phyloP scores from a whole-genome alignment of 2,797 vertebrate genomes.

The Esox masquinongy region DNA sequence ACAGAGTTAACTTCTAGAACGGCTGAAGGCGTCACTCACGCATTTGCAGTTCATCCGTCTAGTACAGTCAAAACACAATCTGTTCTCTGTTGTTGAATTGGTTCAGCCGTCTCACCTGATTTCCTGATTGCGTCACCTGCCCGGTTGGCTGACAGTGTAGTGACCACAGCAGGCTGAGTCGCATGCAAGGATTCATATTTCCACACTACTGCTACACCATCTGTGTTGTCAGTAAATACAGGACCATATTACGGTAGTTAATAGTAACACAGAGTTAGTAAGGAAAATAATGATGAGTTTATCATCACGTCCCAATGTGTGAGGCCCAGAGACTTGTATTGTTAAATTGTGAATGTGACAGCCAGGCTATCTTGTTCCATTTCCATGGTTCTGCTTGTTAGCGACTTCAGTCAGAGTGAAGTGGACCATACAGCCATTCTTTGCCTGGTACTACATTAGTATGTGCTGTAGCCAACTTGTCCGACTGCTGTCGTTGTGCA shows the following conservation, averaged over 20 bases:
- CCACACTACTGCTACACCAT: neutral
- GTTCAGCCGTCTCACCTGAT: neutral
- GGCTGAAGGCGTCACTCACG: neutral
- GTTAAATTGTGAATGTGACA: neutral
- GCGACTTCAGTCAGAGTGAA: neutral
- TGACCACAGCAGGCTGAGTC: neutral
- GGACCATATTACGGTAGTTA: neutral
- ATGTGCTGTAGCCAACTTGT: neutral
- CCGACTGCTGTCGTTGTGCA: neutral
- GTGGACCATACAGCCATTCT: neutral
- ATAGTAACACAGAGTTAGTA: neutral
- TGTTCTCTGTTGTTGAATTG: too few species aligned
- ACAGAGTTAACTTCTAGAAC: neutral
- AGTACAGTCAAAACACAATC: too few species aligned
- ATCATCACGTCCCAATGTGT: neutral
- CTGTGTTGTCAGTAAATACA: neutral
- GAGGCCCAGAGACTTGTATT: neutral
- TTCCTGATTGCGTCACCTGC: neutral
- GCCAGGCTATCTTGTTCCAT: neutral
- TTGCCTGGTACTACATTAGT: neutral
- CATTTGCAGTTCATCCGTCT: neutral
- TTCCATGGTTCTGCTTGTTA: neutral
- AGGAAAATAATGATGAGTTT: slow-evolving; percentile 1
- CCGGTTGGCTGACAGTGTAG: neutral
- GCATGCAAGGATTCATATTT: neutral